These are phyloP conservation scores for Nilaparvata lugens DNA, from an alignment of 1,140 invertebrate species.

Conservation along the genomic window DNA sequence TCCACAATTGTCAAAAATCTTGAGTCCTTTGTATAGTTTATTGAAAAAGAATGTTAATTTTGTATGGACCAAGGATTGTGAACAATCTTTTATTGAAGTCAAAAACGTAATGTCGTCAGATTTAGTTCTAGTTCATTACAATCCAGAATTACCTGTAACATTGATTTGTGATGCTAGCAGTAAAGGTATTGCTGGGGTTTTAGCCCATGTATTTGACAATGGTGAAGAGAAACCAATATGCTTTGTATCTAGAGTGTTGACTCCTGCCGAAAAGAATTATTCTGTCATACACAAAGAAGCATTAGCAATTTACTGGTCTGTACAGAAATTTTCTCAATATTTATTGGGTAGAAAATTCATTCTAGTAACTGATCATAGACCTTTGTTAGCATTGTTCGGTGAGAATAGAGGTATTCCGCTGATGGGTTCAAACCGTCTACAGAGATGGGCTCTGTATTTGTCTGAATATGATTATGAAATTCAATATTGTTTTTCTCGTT, in stretches of 20 bases:
- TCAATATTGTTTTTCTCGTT: slow-evolving; percentile 25
- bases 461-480: slow-evolving; percentile 29
- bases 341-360: slow-evolving; percentile 34
- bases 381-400: slow-evolving; percentile 32
- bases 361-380: slow-evolving; percentile 38
- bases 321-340: slow-evolving; percentile 41
- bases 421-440: slow-evolving; percentile 27
- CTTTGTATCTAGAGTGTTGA: slow-evolving; percentile 36
- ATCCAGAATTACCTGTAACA: slow-evolving; percentile 24
- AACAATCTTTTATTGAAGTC: neutral
- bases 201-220: slow-evolving; percentile 24
- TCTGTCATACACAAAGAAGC: slow-evolving; percentile 43
- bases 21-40: slow-evolving; percentile 1
- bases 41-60: slow-evolving; percentile 1
- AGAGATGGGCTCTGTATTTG: slow-evolving; percentile 30
- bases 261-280: slow-evolving; percentile 38
- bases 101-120: slow-evolving; percentile 19
- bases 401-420: slow-evolving; percentile 26
- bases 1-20: slow-evolving; percentile 20
- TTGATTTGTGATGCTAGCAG: slow-evolving; percentile 29
- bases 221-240: slow-evolving; percentile 32
- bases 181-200: slow-evolving; percentile 22
- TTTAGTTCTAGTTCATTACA: slow-evolving; percentile 27
- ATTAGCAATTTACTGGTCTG: slow-evolving; percentile 39
- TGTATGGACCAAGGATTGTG: neutral